Base-by-base conservation (phyloP, 2,888 invertebrate genomes). In the Leucania comma region DNA sequence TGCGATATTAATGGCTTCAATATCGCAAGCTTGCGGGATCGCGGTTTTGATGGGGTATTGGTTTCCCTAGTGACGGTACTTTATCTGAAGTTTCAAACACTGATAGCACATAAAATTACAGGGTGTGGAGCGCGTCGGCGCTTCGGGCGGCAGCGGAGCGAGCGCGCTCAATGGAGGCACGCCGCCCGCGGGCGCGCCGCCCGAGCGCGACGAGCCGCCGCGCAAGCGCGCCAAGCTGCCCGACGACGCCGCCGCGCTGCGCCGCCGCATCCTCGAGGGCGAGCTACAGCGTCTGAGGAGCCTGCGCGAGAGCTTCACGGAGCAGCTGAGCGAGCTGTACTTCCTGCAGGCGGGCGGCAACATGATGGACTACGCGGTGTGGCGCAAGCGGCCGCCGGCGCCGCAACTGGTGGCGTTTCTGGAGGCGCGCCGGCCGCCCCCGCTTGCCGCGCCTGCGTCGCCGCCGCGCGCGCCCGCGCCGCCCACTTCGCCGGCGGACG, bases 281-380 rank as follows among this genome's bases (percentile, higher is more conserved):
- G 97, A 97, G 90, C 96, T 97, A 92, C 96, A 97, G 85, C 96
- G 97, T 46, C 96, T 98, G 93, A 97, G 97, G 88, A 96, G 96
- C 80, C 95, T 98, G 81, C 97, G 97, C 73, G 98, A 98, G 42
- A 56, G 75, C 90, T 97, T 97, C 93, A 97, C 97, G 85, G 98
- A 98, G 91, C 97, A 97, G 94, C 97, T 97, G 86, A 97, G 98
- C 86, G 99, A 99, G 96, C 96, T 98, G 88, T 99, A 97, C 96
- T 99, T 98, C 94, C 97, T 99, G 87, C 98, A 98, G 95, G 97
- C 97, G 87, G 98, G 98, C 85, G 98, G 98, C 79, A 98, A 98
- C 94, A 97, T 99, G 96, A 97, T 98, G 97, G 99, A 99, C 92
- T 98, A 98, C 93, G 97, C 97, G 85, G 96, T 97, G 84, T 99